Evolutionary conservation across 2,113 vertebrate genomes (phyloP).

Genomic region (Callaeas wilsoni): DNA sequence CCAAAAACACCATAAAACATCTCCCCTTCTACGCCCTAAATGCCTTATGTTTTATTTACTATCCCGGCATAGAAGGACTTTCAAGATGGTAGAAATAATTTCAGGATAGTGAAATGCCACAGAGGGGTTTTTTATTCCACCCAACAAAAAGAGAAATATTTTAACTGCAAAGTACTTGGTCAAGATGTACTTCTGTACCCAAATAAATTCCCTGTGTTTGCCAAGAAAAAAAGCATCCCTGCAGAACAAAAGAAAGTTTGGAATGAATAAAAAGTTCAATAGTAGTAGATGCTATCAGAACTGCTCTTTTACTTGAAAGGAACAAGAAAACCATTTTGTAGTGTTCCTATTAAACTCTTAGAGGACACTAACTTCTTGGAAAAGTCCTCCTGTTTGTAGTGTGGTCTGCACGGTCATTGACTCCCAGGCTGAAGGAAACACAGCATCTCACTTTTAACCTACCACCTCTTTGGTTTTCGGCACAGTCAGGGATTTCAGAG

Average conservation of each 20-base stretch:
- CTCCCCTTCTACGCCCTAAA: not conserved
- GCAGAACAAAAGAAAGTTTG: not conserved
- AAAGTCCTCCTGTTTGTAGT: not conserved
- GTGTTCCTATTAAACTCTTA: not conserved
- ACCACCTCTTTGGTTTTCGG: too few species aligned
- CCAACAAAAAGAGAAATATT: not conserved
- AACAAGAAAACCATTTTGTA: not conserved
- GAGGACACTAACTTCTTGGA: not conserved
- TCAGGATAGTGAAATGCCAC: not conserved
- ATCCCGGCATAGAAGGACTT: not conserved
- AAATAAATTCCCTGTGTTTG: slow-evolving; percentile 21
- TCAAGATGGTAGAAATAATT: not conserved
- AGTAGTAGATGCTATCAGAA: slow-evolving; percentile 10
- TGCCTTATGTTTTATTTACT: not conserved
- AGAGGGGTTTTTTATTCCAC: not conserved
- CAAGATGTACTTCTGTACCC: not conserved
- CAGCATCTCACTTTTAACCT: not conserved
- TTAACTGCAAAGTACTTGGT: slow-evolving; percentile 11
- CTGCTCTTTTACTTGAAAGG: slow-evolving; percentile 1
- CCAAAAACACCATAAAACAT: too few species aligned
- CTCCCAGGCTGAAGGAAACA: not conserved
- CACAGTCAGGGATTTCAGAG: not conserved
- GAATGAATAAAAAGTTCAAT: slow-evolving; percentile 8
- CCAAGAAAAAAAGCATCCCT: not conserved
- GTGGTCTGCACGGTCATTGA: not conserved